phyloP scores from a whole-genome alignment of 2,888 invertebrate species.

The Xylophagus ater region DNA sequence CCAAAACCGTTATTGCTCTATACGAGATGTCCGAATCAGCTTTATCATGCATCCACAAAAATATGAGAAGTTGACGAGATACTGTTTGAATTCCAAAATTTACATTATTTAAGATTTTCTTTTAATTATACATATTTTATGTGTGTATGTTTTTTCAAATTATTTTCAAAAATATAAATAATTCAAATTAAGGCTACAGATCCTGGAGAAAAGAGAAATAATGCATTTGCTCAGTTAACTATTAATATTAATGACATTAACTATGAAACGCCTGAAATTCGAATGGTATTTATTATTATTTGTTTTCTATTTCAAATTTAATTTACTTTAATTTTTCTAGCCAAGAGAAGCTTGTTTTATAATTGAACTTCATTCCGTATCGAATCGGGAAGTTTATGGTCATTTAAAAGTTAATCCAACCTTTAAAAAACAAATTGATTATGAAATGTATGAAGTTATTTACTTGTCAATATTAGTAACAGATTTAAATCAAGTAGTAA shows the following conservation, averaged over 20 bases:
- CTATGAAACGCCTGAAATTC: slow-evolving; percentile 57
- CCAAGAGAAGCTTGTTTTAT: slow-evolving; percentile 37
- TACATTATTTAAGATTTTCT: no score
- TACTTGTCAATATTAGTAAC: slow-evolving; percentile 43
- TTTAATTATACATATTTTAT: no score
- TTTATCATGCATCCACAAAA: no score
- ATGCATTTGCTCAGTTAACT: slow-evolving; percentile 43
- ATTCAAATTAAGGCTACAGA: slow-evolving; percentile 45
- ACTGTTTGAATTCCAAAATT: no score
- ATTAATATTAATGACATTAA: slow-evolving; percentile 58
- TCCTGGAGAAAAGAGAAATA: slow-evolving; percentile 22
- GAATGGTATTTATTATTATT: slow-evolving; percentile 39
- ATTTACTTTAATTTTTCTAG: slow-evolving; percentile 26
- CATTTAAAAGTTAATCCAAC: slow-evolving; percentile 21
- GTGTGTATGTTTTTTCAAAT: no score
- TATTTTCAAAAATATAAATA: no score
- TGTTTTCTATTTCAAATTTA: slow-evolving; percentile 5
- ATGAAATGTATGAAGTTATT: slow-evolving; percentile 48
- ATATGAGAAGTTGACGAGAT: no score
- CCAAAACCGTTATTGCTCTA: no score
- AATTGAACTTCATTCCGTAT: slow-evolving; percentile 20
- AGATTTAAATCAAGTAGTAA: slow-evolving; percentile 43
- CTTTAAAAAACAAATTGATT: slow-evolving; percentile 41
- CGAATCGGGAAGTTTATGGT: slow-evolving; percentile 20
- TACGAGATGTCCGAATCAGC: no score